phyloP scores from a whole-genome alignment of 2,797 vertebrate genomes.

The Gila robusta region DNA sequence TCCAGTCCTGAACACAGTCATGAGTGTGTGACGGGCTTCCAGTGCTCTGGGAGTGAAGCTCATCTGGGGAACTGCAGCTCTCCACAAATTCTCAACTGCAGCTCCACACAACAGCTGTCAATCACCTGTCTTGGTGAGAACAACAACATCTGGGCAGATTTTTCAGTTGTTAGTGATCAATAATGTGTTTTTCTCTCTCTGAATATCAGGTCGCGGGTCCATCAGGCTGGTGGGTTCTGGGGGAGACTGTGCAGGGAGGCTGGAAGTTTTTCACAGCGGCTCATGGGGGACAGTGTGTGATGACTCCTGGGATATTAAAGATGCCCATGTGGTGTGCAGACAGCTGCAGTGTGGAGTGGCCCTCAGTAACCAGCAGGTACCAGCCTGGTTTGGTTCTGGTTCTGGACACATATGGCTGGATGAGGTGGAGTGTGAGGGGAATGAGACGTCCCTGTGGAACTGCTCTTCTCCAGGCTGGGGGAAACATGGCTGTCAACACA shows the following conservation, averaged over 20 bases:
- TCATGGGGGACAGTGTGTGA: slow-evolving; percentile 51
- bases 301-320: slow-evolving; percentile 27
- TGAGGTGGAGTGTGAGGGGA: slow-evolving; percentile 52
- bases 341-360: slow-evolving; percentile 57
- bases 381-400: slow-evolving; percentile 49
- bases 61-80: slow-evolving; percentile 59
- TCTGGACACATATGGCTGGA: slow-evolving; percentile 53
- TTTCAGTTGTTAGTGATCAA: not conserved
- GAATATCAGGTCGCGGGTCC: not conserved
- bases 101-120: slow-evolving; percentile 33
- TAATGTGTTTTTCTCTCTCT: not conserved
- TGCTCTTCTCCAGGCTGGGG: slow-evolving; percentile 48
- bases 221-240: slow-evolving; percentile 21
- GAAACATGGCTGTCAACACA: slow-evolving; percentile 48
- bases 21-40: slow-evolving; percentile 54
- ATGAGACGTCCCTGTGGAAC: slow-evolving; percentile 53
- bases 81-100: slow-evolving; percentile 50
- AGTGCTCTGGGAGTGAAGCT: slow-evolving; percentile 61
- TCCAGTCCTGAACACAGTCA: slow-evolving; percentile 37
- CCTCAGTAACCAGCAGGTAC: slow-evolving; percentile 38
- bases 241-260: slow-evolving; percentile 34
- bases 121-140: slow-evolving; percentile 24
- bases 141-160: not conserved
- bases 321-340: slow-evolving; percentile 57
- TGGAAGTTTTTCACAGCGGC: slow-evolving; percentile 35